Evolutionary conservation across 2,113 vertebrate genomes (phyloP).

Genomic region (Lycocorax pyrrhopterus): DNA sequence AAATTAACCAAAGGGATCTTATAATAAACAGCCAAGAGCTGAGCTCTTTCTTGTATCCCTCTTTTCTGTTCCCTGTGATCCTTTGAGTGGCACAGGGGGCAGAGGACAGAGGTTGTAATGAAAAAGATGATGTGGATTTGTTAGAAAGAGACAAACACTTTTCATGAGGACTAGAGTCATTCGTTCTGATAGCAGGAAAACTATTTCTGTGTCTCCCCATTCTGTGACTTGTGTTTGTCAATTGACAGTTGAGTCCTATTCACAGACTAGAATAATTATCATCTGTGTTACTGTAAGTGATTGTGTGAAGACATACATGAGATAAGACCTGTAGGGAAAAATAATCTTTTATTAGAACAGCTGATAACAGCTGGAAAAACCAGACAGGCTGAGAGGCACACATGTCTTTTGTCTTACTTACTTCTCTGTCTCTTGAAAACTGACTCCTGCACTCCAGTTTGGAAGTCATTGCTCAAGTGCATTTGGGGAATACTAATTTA

Average conservation of each 20-base stretch:
- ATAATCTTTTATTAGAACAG: neutral
- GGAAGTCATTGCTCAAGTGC: neutral
- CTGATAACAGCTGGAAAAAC: neutral
- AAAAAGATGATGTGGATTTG: neutral
- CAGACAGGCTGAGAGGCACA: neutral
- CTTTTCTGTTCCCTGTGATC: neutral
- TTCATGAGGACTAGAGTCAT: fast-evolving
- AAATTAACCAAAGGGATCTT: neutral
- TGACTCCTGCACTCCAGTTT: neutral
- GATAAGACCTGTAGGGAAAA: neutral
- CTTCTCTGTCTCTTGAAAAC: neutral
- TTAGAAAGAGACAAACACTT: neutral
- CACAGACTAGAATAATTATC: neutral
- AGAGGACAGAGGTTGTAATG: neutral
- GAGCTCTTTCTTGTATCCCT: neutral
- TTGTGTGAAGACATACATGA: neutral
- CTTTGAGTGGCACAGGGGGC: neutral
- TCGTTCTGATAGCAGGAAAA: neutral
- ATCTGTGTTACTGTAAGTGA: neutral
- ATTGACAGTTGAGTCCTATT: neutral
- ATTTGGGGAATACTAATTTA: neutral
- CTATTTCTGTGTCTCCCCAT: neutral
- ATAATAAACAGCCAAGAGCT: neutral
- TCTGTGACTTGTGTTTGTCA: neutral
- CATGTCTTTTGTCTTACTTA: neutral